Base-by-base conservation (phyloP, 2,888 invertebrate genomes). In the Entomobrya proxima region DNA sequence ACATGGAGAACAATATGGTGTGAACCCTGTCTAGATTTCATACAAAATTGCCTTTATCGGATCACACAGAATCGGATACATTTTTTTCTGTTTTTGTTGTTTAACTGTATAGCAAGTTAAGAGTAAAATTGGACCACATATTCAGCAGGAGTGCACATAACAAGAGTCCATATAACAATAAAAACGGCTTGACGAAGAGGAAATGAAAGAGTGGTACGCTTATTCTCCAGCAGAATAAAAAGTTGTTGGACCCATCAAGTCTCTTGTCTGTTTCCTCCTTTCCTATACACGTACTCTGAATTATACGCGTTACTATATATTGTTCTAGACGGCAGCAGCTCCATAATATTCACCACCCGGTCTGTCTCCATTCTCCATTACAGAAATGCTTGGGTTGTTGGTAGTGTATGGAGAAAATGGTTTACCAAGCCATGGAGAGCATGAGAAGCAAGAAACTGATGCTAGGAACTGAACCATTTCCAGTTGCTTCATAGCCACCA, bases 401-500 rank as follows among this genome's bases (percentile, higher is more conserved):
- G 72, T 18, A 35, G 2, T 50, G 30, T n/a, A 32, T 64, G 24
- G 72, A 74, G 72, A 50, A 50, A 50, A 21, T 30, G 24, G 30
- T 50, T 30, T 50, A 50, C 50, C 18, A 11, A 30, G 67, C 79
- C n/a, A n/a, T 79, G 13, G 30, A 50, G 47, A 24, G 18, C 35
- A 76, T 3, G n/a, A 37, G 30, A 82, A 47, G 47, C 61, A 47
- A 35, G 50, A 21, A 58, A 32, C 47, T 50, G 27, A 15, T 40
- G 35, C 35, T 50, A 44, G 58, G 32, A 55, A 50, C 18, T 21
- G 64, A 80, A 50, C 78, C 27, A 78, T 76, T 81, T 76, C 76
- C 85, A 86, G 85, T 86, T 69, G 80, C 80, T 76, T 52, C 27
- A 79, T n/a, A 86, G 85, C 85, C 76, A 81, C 85, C 85, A 58